Base-by-base conservation (phyloP, 2,797 vertebrate genomes). In the Oreochromis grahami region DNA sequence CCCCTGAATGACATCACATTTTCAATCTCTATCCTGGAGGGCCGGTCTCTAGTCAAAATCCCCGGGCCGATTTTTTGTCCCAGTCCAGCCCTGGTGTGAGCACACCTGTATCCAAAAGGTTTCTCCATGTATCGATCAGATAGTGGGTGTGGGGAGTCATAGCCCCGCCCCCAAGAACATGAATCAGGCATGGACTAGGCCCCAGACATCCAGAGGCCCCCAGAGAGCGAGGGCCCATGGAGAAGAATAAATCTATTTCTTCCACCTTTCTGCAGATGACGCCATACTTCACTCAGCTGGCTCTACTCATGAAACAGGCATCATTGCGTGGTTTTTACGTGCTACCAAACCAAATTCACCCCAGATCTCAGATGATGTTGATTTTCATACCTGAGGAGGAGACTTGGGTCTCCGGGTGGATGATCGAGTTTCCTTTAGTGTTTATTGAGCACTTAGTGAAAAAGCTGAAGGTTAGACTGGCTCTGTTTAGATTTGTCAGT, bases 291-390 rank as follows among this genome's bases (percentile, higher is more conserved):
- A n/a, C 32, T 63, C 17, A 0, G 58, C 17, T 34, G 10, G 58
- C 58, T 36, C 58, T n/a, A 19, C 32, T 63, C 10, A 17, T 63
- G 58, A n/a, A 36, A 11, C 17, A 36, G 56, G 56, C 56, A n/a
- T 36, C 56, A 60, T 1, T 60, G 56, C 1, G 9, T 10, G 1
- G 0, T 34, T 60, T 6, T 34, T 2, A 58, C 5, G 1, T 60
- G 13, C 3, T 6, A 3, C 14, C 17, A 48, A 48, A 48, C 15
- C 15, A 48, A 48, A 17, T 15, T 17, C 45, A 4, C 17, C 13
- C 45, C 32, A 36, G 58, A 12, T 12, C 58, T 19, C 32, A 36
- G 29, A 36, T 60, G 32, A 60, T n/a, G 29, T 19, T 60, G 56
- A 17, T 60, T 19, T 2, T 34, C 26, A 60, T 60, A 60, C 8